phyloP scores from a whole-genome alignment of 2,113 vertebrate genomes.

The Perca flavescens region DNA sequence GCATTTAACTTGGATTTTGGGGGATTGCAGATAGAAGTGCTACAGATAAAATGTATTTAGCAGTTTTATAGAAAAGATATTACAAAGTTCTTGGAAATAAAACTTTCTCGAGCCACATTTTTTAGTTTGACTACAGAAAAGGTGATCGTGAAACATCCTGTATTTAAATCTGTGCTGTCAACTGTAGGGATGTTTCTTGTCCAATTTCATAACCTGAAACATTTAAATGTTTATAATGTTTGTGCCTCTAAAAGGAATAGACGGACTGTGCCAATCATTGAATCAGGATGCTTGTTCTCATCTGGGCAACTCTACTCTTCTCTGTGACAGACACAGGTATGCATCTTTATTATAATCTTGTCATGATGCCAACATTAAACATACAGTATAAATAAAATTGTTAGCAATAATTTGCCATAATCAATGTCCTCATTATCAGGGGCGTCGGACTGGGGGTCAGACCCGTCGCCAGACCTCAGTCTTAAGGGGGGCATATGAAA shows the following conservation, averaged over 20 bases:
- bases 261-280: rapidly evolving
- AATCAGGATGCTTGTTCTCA: constrained; percentile 35
- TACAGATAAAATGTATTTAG: background rate
- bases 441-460: too few species aligned
- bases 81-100: background rate
- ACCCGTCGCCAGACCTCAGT: too few species aligned
- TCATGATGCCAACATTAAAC: background rate
- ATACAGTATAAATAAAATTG: too few species aligned
- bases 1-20: background rate
- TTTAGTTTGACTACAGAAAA: background rate
- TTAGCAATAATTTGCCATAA: background rate
- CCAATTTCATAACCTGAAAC: constrained; percentile 9
- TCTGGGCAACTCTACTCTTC: constrained; percentile 29
- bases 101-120: background rate
- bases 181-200: background rate
- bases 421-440: background rate
- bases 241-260: background rate
- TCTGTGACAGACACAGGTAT: constrained; percentile 40
- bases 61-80: background rate
- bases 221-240: background rate
- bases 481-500: too few species aligned
- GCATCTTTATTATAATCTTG: background rate
- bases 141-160: background rate
- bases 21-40: background rate
- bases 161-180: constrained; percentile 11